Base-by-base conservation (phyloP, 2,888 invertebrate genomes). In the Agonopterix subpropinquella region DNA sequence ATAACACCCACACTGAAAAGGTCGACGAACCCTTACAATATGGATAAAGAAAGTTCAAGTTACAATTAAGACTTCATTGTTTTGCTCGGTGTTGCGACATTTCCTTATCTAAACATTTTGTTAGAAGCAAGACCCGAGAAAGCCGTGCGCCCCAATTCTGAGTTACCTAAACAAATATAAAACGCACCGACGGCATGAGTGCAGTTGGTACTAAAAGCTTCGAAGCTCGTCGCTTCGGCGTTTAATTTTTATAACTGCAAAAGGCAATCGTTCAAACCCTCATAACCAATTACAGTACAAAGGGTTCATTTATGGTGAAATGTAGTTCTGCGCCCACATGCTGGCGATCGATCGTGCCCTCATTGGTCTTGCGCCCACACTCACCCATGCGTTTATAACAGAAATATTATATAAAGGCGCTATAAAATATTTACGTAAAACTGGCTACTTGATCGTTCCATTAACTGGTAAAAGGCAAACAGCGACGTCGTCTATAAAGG, bases 51-150 rank as follows among this genome's bases (percentile, higher is more conserved):
- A 75, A 70, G 72, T 74, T 62, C 58, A 62, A 70, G 62, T 69
- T 68, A 80, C 72, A 83, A 84, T 86, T 86, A 84, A 81, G 72
- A 67, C 61, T 59, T 79, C 79, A 83, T 86, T 86, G 87, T 87
- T 84, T 83, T 67, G 66, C 65, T 61, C 53, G 61, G 28, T 64
- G 73, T 85, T 82, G 76, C 77, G 75, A 83, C 79, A 83, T 72
- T 70, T 61, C 60, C 71, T 80, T 81, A 81, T 80, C 80, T 80
- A 68, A 73, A 76, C 67, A 70, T 71, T 74, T 70, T 61, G 61
- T 73, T 66, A 64, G 62, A 58, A 61, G 59, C 54, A 51, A 56
- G 62, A 58, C 61, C 64, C 64, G 60, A 65, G 73, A 74, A 76
- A 73, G 70, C 63, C 53, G 62, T 52, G 58, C 58, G 67, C 64